Conservation (phyloP, 2,797 vertebrate genomes). For the Rhinoraja longicauda region DNA sequence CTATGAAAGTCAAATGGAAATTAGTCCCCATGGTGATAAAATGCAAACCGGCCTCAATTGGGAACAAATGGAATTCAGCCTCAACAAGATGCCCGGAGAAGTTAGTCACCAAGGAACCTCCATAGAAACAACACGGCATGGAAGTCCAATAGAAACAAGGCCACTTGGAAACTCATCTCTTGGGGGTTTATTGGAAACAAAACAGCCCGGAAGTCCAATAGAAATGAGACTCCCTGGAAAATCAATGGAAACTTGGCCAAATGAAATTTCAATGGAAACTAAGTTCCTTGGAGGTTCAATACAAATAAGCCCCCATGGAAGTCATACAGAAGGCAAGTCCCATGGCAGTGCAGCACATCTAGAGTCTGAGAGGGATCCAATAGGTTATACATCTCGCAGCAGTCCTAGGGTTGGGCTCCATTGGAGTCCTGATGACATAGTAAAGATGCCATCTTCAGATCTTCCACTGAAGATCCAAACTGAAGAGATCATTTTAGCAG, state of each 20-base stretch:
- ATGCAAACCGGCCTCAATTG: not conserved
- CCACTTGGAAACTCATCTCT: not conserved
- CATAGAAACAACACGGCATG: not conserved
- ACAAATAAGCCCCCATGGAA: not conserved
- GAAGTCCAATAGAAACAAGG: not conserved
- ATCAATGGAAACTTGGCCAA: not conserved
- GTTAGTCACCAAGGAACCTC: not conserved
- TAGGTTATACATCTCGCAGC: not conserved
- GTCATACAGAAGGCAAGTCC: not conserved
- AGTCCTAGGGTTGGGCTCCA: not conserved
- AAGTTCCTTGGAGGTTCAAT: not conserved
- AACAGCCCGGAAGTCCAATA: no score
- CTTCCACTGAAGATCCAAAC: not conserved
- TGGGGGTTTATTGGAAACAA: not conserved
- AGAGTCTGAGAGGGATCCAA: not conserved
- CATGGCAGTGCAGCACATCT: not conserved
- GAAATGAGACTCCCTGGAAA: not conserved
- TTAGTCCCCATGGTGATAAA: not conserved
- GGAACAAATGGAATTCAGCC: not conserved
- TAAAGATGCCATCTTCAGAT: not conserved
- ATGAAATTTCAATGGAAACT: not conserved
- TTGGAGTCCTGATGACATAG: not conserved
- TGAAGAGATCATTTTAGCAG: not conserved
- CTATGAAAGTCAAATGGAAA: not conserved
- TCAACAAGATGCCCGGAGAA: not conserved